phyloP scores from a whole-genome alignment of 2,888 invertebrate genomes.

The Hirtodrosophila confusa region DNA sequence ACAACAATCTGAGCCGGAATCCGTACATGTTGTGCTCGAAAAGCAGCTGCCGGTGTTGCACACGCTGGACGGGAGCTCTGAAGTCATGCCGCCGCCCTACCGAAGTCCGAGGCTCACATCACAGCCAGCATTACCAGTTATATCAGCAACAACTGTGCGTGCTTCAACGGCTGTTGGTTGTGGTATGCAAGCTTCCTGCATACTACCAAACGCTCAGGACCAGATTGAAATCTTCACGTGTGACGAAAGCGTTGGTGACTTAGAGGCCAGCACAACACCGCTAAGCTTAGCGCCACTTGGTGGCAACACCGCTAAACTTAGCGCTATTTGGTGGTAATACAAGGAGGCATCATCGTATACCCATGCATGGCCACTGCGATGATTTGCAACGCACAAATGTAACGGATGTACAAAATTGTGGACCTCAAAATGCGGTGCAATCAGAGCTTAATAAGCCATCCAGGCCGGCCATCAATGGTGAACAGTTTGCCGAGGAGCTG shows the following conservation, averaged over 20 bases:
- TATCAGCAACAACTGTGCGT: background rate
- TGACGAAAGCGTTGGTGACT: conserved; percentile 6
- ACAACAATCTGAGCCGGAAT: background rate
- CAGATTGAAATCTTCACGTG: background rate
- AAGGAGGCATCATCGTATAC: conserved; percentile 3
- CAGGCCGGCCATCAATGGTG: conserved; percentile 71
- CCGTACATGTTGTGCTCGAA: conserved; percentile 32
- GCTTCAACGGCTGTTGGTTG: conserved; percentile 1
- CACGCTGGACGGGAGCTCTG: background rate
- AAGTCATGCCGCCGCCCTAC: background rate
- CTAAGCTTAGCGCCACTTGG: conserved; percentile 52
- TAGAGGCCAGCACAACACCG: conserved; percentile 12
- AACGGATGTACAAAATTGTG: no score
- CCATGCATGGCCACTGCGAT: background rate
- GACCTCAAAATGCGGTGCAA: background rate
- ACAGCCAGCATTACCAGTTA: background rate
- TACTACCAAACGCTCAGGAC: conserved; percentile 10
- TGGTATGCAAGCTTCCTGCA: conserved; percentile 22
- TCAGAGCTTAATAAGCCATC: conserved; percentile 63
- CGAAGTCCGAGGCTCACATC: background rate
- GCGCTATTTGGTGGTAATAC: conserved; percentile 42
- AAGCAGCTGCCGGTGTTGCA: conserved; percentile 24
- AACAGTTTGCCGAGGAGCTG: conserved; percentile 72
- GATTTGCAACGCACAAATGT: conserved; percentile 45
- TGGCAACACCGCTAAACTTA: conserved; percentile 43